Evolutionary conservation across 2,113 vertebrate genomes (phyloP).

Genomic region (Trogon surrucura): DNA sequence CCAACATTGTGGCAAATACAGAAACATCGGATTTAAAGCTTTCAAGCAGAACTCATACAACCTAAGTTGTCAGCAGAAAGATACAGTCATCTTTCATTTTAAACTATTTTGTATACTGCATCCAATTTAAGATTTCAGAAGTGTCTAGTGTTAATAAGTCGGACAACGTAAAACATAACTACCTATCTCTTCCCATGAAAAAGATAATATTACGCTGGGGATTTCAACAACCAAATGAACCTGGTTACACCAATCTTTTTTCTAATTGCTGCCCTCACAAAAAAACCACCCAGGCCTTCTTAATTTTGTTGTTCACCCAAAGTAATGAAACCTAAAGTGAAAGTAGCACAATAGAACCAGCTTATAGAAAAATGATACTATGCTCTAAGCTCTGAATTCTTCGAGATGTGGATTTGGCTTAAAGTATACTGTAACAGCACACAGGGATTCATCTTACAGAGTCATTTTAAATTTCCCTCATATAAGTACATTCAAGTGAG

Average conservation of each 20-base stretch:
- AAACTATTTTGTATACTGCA: slow-evolving; percentile 65
- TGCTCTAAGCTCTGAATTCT: slow-evolving; percentile 41
- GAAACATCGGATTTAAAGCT: slow-evolving; percentile 86
- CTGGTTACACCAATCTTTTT: slow-evolving; percentile 12
- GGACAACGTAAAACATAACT: slow-evolving; percentile 40
- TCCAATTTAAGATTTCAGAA: slow-evolving; percentile 70
- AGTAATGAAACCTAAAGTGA: background rate
- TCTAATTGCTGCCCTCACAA: slow-evolving; percentile 43
- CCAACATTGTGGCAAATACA: slow-evolving; percentile 84
- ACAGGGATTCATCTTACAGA: background rate
- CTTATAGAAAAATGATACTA: background rate
- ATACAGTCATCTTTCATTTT: slow-evolving; percentile 69
- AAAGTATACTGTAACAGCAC: slow-evolving; percentile 15
- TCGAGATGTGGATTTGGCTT: slow-evolving; percentile 64
- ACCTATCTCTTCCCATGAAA: slow-evolving; percentile 45
- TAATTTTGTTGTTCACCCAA: slow-evolving; percentile 39
- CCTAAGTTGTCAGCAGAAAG: slow-evolving; percentile 86
- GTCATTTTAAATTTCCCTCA: slow-evolving; percentile 59
- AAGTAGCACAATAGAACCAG: slow-evolving; percentile 30
- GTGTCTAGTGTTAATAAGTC: slow-evolving; percentile 41
- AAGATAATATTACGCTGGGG: background rate
- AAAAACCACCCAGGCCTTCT: slow-evolving; percentile 18
- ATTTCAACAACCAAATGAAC: slow-evolving; percentile 36
- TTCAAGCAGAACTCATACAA: slow-evolving; percentile 82
- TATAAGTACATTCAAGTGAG: slow-evolving; percentile 57